These are phyloP conservation scores for Gephyroberyx darwinii DNA, from an alignment of 2,797 vertebrate genomes.

Conservation along the genomic window DNA sequence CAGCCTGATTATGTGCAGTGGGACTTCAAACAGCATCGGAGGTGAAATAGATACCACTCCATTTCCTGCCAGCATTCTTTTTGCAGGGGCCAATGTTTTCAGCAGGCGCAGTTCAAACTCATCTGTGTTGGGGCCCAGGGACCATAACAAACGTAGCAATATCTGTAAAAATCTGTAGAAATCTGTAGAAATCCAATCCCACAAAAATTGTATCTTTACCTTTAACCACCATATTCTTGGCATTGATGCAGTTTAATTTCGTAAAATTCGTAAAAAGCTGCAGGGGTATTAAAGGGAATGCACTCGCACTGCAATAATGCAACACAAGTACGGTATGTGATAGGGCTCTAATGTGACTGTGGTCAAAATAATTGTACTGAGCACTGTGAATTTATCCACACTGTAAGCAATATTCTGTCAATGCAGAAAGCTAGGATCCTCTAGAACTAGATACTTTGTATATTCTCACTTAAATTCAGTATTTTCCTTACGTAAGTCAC, in stretches of 20 bases:
- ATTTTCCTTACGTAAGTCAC: conserved; percentile 12
- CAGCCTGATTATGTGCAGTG: conserved; percentile 50
- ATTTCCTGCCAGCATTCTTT: conserved; percentile 49
- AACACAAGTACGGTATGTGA: conserved; percentile 18
- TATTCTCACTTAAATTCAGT: not conserved
- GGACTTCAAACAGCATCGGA: conserved; percentile 57
- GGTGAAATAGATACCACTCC: conserved; percentile 60
- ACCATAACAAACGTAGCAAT: conserved; percentile 29
- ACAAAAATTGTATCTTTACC: conserved; percentile 19
- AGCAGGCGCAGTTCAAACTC: conserved; percentile 13
- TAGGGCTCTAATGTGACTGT: conserved; percentile 14
- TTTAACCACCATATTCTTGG: conserved; percentile 27
- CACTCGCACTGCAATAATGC: conserved; percentile 24
- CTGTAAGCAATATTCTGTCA: not conserved
- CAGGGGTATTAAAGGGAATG: conserved; percentile 28
- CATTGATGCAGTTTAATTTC: conserved; percentile 24
- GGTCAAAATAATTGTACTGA: conserved; percentile 16
- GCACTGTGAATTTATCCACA: not conserved
- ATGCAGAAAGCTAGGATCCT: not conserved
- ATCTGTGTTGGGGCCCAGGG: conserved; percentile 11
- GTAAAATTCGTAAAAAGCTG: conserved; percentile 28
- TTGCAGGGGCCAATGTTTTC: conserved; percentile 29
- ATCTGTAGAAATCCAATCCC: conserved; percentile 50
- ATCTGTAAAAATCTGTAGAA: no score
- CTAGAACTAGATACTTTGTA: not conserved